Base-by-base conservation (phyloP, 2,888 invertebrate genomes). In the Trimorus sp. region DNA sequence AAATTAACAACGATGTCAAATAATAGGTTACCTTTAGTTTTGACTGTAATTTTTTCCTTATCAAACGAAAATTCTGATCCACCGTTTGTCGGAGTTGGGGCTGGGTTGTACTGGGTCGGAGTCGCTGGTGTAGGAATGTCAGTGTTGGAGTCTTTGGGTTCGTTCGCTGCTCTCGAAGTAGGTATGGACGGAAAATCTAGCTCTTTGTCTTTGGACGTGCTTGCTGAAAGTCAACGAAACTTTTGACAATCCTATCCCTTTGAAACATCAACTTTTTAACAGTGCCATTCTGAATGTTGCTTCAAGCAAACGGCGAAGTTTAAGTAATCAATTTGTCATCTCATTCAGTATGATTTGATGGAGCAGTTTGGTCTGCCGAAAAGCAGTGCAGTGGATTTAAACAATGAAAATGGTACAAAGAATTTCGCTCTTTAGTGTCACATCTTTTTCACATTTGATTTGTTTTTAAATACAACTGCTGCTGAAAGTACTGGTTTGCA, bases 101-200 rank as follows among this genome's bases (percentile, higher is more conserved):
- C 85, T 36, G 89, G 88, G 84, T 88, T 89, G 56, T 89, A 88
- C 58, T 88, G 85, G 77, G 85, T 84, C 9, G 87, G 87, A 60
- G 85, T 85, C 62, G 74, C 70, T 14, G 86, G 85, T 71, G 83
- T 81, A 56, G 80, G 75, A 79, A 77, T 40, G 16, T 83, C 66
- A 15, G 36, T 49, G 51, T 77, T 49, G 16, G 75, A 38, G 1
- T 76, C 70, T 58, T 83, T 78, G 53, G 48, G 71, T 78, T 71
- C 71, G 16, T 83, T 77, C 75, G 82, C 62, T 12, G 56, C 9
- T 9, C 69, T 15, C 73, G 68, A 65, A 84, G 82, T 84, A 42
- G 90, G 89, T 49, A 88, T 87, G 42, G 86, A 86, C 45, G 86
- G 90, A 82, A 88, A 89, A 54, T 87, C 87, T 68, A 86, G 86